Base-by-base conservation (phyloP, 2,797 vertebrate genomes). In the Spatula clypeata region DNA sequence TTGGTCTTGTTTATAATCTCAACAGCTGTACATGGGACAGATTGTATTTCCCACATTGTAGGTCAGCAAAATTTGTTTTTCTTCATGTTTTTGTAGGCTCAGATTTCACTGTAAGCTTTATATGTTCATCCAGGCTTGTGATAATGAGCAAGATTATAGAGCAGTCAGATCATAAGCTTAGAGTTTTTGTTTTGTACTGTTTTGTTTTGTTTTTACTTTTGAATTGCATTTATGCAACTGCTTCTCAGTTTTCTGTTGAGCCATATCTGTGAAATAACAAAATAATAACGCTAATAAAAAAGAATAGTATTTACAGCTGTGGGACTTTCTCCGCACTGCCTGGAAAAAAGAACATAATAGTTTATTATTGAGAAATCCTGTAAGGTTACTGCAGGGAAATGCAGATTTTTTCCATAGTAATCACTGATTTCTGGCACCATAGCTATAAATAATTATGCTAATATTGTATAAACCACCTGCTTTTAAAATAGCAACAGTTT, bases 361-460 rank as follows among this genome's bases (percentile, higher is more conserved):
- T 65, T 87, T 85, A 76, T 91, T 92, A 80, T 13, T 51, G 34
- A 93, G 55, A 92, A 93, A 92, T 66, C 9, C 3, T 69, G 40
- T 79, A 67, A 60, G 34, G 34, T 3, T 67, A 80, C 73, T 79
- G 84, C 26, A 60, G 40, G 3, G 21, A 93, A 94, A 86, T 81
- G 57, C 79, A 83, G 66, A 85, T 85, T 89, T 64, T 92, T 96
- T 92, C 42, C 32, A 51, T 64, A 61, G 55, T 79, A 93, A 91
- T 96, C 90, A 93, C 86, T 73, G 32, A 86, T 91, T 91, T 80
- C 62, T 94, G 82, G 51, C 76, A 73, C 13, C 8, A 23, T 13
- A 72, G 55, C n/a, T 79, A 86, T 88, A 74, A 94, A 90, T 93
- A 94, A 71, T 73, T 91, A n/a, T 42, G 11, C 13, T 81, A 92